Base-by-base conservation (phyloP, 1,140 invertebrate genomes). In the Calephelis virginiensis region DNA sequence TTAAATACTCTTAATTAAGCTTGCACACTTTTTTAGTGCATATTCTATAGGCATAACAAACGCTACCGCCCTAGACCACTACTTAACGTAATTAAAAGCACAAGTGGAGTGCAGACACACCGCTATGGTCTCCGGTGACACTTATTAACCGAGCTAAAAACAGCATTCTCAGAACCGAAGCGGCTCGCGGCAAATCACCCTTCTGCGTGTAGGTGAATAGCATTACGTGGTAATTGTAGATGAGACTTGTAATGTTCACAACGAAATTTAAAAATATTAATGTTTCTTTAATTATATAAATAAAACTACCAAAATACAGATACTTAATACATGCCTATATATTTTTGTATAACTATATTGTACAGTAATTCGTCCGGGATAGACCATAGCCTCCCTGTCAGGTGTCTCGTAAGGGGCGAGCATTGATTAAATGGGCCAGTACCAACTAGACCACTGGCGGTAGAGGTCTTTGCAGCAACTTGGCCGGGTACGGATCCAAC, bases 91-190 rank as follows among this genome's bases (percentile, higher is more conserved):
- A 87, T 89, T 88, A 88, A 88, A 86, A 86, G 71, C 75, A 75
- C 79, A 88, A 88, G 78, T 86, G 82, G 84, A 85, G 81, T 84
- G 81, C 78, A 83, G 78, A 78, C 74, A 68, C 60, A 75, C 83
- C 85, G 83, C 81, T 82, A 85, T 43, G 66, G 73, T 74, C 64
- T 73, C 64, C 48, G 80, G 83, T 86, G 85, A 83, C 85, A 90
- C 79, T 82, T 86, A 82, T 65, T 72, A 78, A 81, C 70, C 80
- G 64, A 73, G 72, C 68, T 85, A 78, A 76, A 81, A 81, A 76
- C 77, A 63, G 66, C 76, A 73, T 77, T 76, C 75, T 76, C 69
- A 78, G 72, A 80, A 79, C 68, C 74, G 81, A 78, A 75, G 71
- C 74, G 71, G 68, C 71, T 74, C 68, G 73, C 64, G 61, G 72